Evolutionary conservation across 2,797 vertebrate genomes (phyloP), one percentile per base, ranked within the genome.

Genomic region (Parotocinclus haroldoi): DNA sequence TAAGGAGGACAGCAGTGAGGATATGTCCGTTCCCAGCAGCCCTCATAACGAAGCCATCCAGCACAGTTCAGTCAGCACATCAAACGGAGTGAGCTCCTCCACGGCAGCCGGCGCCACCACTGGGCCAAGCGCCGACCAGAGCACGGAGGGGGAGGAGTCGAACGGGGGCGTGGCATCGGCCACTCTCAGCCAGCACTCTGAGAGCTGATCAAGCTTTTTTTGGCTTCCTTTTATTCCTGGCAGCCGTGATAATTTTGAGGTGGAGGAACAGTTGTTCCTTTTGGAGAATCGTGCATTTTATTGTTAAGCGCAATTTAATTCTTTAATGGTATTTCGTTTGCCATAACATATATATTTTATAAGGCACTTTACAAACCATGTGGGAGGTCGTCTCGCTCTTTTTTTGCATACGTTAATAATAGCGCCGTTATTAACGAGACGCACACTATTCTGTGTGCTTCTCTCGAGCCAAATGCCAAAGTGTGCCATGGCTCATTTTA

Each of bases 31-130:
- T 83, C 95, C 96, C 45, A 80, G 94, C 81, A 98, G 96, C 77
- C 96, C 96, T 1, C 96, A 96, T 82, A 81, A 89, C 0, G 95
- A 98, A 81, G 96, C 95, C 46, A 98, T 99, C 76, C 96, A 99
- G 85, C 96, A 99, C 89, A 98, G 96, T 86, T 98, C 96, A n/a
- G 75, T 99, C 91, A 98, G 95, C 91, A 99, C 97, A 61, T 99
- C 97, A 86, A 97, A 98, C 27, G 95, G 96, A 9, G 91, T 98
- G 68, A 94, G 93, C 88, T 93, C 94, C 53, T 93, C 94, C 10
- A 90, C 91, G 52, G 81, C 88, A 76, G 85, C 91, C 46, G 83
- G 58, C 49, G 4, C 88, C 0, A 86, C 87, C 73, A 87, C 90
- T 38, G 83, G 84, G 18, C 87, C 92, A 82, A 27, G 80, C 0